Percentiles rank a stretch among this genome's conserved stretches.
Conservation (phyloP, 1,140 invertebrate species). For the Ladona fulva region DNA sequence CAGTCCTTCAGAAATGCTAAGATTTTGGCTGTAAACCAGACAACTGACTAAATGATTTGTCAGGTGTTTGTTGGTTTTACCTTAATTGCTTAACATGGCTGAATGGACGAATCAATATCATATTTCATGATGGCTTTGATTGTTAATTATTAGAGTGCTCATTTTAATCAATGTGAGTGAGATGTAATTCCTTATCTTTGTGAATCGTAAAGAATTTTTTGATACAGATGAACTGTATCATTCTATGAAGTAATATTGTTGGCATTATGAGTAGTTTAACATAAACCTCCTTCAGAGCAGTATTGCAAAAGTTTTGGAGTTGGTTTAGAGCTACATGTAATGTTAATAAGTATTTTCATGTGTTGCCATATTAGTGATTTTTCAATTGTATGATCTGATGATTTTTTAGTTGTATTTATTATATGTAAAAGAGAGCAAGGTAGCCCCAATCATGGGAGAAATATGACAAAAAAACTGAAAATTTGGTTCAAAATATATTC, state of each 20-base stretch:
- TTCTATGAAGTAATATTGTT: background rate
- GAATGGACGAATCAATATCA: background rate
- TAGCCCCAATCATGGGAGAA: no score
- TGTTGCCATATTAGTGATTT: no score
- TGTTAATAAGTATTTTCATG: no score
- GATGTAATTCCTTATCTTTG: no score
- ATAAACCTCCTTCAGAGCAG: background rate
- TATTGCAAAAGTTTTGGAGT: background rate
- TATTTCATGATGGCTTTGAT: background rate
- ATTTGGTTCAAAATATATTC: no score
- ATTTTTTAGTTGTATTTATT: no score
- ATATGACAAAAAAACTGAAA: no score
- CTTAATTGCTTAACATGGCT: background rate
- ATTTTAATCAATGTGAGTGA: background rate
- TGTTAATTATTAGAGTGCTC: background rate
- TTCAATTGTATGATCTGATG: no score
- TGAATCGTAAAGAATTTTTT: background rate
- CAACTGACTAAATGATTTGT: background rate
- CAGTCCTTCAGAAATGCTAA: background rate
- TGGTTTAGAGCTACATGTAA: background rate
- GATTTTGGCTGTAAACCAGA: background rate
- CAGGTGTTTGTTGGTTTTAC: background rate
- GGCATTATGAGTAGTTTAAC: background rate
- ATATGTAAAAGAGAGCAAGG: no score
- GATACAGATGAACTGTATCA: background rate